These are phyloP conservation scores for Heterocephalus glaber DNA, from an alignment of 2,113 vertebrate species.

Conservation along the genomic window DNA sequence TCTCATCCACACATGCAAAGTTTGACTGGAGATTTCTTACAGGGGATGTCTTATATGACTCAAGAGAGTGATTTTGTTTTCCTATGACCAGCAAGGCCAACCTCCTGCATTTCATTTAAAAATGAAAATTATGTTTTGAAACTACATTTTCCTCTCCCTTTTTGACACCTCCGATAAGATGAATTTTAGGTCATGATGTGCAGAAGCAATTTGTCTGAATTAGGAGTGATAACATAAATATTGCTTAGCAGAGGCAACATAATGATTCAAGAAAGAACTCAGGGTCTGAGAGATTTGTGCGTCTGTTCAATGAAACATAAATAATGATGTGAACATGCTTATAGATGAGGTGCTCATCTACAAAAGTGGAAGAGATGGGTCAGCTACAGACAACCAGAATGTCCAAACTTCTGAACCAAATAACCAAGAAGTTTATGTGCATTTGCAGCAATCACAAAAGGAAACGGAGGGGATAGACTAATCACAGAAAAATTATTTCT, in stretches of 20 bases:
- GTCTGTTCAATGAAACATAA: not conserved
- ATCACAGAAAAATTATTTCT: conserved; percentile 72
- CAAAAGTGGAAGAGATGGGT: not conserved
- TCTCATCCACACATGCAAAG: not conserved
- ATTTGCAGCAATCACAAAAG: not conserved
- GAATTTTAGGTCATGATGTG: not conserved
- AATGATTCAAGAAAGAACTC: not conserved
- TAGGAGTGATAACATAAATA: not conserved
- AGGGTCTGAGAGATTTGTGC: not conserved
- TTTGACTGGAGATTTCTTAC: not conserved
- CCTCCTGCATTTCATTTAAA: conserved; percentile 9
- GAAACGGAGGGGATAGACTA: conserved; percentile 2
- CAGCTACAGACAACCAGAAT: not conserved
- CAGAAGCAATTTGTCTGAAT: conserved; percentile 15
- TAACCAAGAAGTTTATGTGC: not conserved
- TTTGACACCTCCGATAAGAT: not conserved
- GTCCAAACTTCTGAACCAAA: not conserved
- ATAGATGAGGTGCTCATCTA: not conserved
- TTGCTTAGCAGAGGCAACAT: not conserved
- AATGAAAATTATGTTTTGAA: not conserved
- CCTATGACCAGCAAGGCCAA: not conserved
- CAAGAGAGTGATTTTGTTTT: not conserved
- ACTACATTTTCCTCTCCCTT: not conserved
- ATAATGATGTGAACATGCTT: not conserved
- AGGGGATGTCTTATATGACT: not conserved